Evolutionary conservation across 2,797 vertebrate genomes (phyloP).

Genomic region (Bryconaethiops microstoma): DNA sequence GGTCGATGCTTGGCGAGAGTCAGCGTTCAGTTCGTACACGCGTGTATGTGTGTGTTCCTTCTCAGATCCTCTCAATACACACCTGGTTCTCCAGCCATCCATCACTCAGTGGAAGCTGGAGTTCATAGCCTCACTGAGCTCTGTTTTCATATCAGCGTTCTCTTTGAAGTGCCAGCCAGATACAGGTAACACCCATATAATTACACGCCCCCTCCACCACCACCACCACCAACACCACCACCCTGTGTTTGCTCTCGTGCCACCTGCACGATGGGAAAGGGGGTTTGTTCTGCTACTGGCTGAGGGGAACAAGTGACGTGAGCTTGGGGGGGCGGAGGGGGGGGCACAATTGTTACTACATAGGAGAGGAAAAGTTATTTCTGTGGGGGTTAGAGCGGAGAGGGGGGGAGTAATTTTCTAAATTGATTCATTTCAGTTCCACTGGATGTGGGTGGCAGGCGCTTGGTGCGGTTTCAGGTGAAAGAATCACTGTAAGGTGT

Average conservation of each 20-base stretch:
- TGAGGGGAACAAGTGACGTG: background rate
- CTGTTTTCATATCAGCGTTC: constrained; percentile 35
- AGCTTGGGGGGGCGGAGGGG: no score
- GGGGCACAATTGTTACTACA: background rate
- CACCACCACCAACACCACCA: no score
- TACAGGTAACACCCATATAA: constrained; percentile 37
- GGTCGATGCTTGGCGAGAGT: no score
- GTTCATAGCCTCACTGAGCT: constrained; percentile 36
- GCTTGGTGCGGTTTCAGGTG: background rate
- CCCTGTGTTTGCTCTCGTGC: constrained; percentile 2
- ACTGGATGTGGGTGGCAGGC: background rate
- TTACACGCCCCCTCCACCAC: constrained; percentile 27
- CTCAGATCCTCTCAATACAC: constrained; percentile 39
- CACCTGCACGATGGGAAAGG: constrained; percentile 7
- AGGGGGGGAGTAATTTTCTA: background rate
- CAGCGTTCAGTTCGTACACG: no score
- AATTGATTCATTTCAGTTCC: background rate
- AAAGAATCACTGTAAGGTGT: background rate
- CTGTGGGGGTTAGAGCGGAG: no score
- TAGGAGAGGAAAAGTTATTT: background rate
- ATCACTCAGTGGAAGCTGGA: constrained; percentile 36
- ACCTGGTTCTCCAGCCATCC: constrained; percentile 44
- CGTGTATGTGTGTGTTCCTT: background rate
- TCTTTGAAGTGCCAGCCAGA: constrained; percentile 52
- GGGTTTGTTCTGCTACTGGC: background rate